Percentiles rank a stretch among this genome's conserved stretches.
phyloP scores from a whole-genome alignment of 2,113 vertebrate genomes.

The Oreochromis tanganicae region DNA sequence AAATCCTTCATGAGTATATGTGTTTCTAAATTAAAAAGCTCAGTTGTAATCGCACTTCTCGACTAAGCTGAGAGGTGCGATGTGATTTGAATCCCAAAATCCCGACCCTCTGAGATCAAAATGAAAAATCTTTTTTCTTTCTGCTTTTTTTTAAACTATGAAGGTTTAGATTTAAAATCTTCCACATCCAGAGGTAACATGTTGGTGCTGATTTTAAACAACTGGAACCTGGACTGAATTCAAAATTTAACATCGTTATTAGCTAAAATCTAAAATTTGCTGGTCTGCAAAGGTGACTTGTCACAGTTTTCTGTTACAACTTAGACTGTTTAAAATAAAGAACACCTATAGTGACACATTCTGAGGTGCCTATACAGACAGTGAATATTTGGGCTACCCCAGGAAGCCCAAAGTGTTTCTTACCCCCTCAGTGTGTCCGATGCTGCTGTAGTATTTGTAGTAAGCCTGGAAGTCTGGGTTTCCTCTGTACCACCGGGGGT shows the following conservation, averaged over 20 bases:
- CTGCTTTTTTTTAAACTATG: not conserved
- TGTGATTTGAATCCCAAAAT: not conserved
- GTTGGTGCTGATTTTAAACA: not conserved
- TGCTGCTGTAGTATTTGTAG: conserved; percentile 80
- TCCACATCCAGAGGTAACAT: not conserved
- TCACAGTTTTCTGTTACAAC: not conserved
- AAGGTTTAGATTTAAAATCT: not conserved
- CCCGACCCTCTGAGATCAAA: not conserved
- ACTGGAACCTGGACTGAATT: not conserved
- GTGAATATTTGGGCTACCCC: not conserved
- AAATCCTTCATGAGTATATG: not conserved
- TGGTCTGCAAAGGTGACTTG: not conserved
- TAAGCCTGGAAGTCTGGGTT: conserved; percentile 78
- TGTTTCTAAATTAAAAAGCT: not conserved
- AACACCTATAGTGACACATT: not conserved
- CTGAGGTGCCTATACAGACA: not conserved
- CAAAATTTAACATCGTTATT: not conserved
- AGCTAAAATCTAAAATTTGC: not conserved
- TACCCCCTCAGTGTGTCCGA: conserved; percentile 78
- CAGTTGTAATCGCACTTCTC: not conserved
- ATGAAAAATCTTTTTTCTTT: not conserved
- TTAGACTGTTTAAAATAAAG: not conserved
- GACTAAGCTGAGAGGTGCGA: not conserved
- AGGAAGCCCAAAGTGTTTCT: not conserved
- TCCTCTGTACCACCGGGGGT: conserved; percentile 68